Conservation (phyloP, 2,888 invertebrate species). For the Trilocha varians region DNA sequence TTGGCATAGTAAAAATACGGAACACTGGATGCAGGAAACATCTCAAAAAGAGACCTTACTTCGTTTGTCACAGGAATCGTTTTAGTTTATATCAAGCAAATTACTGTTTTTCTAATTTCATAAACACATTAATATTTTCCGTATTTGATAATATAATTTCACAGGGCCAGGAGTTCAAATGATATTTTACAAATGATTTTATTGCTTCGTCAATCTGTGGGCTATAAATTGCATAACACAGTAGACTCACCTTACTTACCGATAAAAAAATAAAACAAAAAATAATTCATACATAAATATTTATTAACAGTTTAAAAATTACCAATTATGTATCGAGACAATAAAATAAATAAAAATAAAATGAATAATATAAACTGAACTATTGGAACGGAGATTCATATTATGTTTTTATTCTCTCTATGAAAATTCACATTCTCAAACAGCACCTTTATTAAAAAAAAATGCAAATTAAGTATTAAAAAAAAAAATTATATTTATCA, state of each 20-base stretch:
- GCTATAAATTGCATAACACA: constrained; percentile 70
- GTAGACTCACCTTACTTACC: constrained; percentile 47
- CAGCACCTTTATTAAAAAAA: constrained; percentile 31
- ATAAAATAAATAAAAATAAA: constrained; percentile 28
- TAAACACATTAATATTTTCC: too few relatives aligned
- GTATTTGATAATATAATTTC: too few relatives aligned
- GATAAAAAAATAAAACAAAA: constrained; percentile 48
- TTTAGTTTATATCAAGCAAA: too few relatives aligned
- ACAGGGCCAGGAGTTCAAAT: not conserved
- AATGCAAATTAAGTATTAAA: not conserved
- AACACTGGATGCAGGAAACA: too few relatives aligned
- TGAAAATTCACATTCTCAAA: constrained; percentile 42
- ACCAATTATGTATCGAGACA: constrained; percentile 44
- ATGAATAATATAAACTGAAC: constrained; percentile 42
- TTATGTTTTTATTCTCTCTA: constrained; percentile 10
- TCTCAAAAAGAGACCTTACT: too few relatives aligned
- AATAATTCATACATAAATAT: constrained; percentile 69
- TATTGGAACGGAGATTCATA: constrained; percentile 50
- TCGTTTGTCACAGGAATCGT: too few relatives aligned
- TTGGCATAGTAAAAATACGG: too few relatives aligned
- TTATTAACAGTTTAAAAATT: constrained; percentile 67
- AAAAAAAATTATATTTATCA: constrained; percentile 20
- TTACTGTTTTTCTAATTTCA: too few relatives aligned
- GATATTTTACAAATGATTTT: not conserved
- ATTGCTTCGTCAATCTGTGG: constrained; percentile 20